Base-by-base conservation (phyloP, 2,113 vertebrate species). In the Apistogramma diplotaenia region DNA sequence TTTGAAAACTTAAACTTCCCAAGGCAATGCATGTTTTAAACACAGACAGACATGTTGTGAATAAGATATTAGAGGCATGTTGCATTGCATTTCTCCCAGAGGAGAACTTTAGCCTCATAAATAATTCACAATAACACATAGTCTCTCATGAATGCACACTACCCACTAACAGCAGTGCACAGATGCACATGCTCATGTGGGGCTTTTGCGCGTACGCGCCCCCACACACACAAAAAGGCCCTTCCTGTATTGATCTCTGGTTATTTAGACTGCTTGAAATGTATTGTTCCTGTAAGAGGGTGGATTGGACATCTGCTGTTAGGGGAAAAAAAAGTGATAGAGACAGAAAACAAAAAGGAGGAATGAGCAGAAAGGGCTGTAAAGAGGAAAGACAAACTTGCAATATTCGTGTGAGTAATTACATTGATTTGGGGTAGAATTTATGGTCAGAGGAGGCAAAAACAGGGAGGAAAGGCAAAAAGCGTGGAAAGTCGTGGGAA, bases 71-170 rank as follows among this genome's bases (percentile, higher is more conserved):
- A 85, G 77, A 89, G 51, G 54, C 4, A 43, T 78, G 77, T 86
- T 86, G 82, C 80, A 73, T 83, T 82, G 73, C 84, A 61, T 84
- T 81, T 76, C 23, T 87, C 93, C 85, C 89, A 79, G 74, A 77
- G 89, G 93, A 88, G 85, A 91, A 84, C 89, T 94, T 94, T 81
- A 79, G 81, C 61, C 71, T 91, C 73, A 89, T 93, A 82, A 92
- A 93, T 94, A 87, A 93, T 94, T 92, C 89, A 35, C 71, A 83
- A 80, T 70, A 86, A 87, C 77, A 79, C 86, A 77, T 70, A 74
- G 65, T 72, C 85, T 65, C 74, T 59, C 82, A 57, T 37, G 67
- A 78, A 88, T 43, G 76, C 81, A 60, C 27, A n/a, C 61, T 71
- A 74, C 53, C 25, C 65, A 80, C 80, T 72, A 81, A 83, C 81